Conservation (phyloP, 1,140 invertebrate genomes). For the Pachyrhynchus sulphureomaculatus region DNA sequence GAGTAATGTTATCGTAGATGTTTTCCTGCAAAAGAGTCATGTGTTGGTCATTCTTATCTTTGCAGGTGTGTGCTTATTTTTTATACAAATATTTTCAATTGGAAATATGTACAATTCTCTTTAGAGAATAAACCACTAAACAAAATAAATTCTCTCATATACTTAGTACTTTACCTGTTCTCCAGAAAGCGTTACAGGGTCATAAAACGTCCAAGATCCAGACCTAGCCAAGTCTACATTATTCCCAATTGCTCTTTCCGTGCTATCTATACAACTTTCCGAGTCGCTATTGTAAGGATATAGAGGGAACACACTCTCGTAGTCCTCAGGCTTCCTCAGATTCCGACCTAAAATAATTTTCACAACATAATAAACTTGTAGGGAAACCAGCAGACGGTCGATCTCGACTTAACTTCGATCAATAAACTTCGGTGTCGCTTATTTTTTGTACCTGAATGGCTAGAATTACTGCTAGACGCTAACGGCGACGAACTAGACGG, state of each 20-base stretch:
- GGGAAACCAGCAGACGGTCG: too few species aligned
- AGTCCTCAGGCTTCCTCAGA: slow-evolving; percentile 33
- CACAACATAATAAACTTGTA: too few species aligned
- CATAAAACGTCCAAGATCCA: slow-evolving; percentile 61
- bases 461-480: slow-evolving; percentile 49
- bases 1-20: slow-evolving; percentile 32
- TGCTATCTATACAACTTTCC: slow-evolving; percentile 45
- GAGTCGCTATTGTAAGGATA: slow-evolving; percentile 52
- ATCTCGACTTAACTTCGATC: too few species aligned
- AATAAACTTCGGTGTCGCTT: too few species aligned
- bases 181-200: slow-evolving; percentile 41
- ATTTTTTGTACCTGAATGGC: slow-evolving; percentile 49
- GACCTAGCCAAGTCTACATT: slow-evolving; percentile 51
- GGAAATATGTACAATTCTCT: too few species aligned
- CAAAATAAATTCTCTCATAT: too few species aligned
- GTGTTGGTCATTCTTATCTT: too few species aligned
- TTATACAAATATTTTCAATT: too few species aligned
- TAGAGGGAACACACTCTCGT: slow-evolving; percentile 54
- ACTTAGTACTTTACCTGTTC: too few species aligned
- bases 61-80: too few species aligned
- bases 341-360: background rate
- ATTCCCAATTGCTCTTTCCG: slow-evolving; percentile 29
- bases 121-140: too few species aligned
- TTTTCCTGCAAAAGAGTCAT: slow-evolving; percentile 36
- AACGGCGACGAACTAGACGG: slow-evolving; percentile 52